These are phyloP conservation scores for Neotoxoptera formosana DNA, from an alignment of 1,140 invertebrate species.

Conservation along the genomic window DNA sequence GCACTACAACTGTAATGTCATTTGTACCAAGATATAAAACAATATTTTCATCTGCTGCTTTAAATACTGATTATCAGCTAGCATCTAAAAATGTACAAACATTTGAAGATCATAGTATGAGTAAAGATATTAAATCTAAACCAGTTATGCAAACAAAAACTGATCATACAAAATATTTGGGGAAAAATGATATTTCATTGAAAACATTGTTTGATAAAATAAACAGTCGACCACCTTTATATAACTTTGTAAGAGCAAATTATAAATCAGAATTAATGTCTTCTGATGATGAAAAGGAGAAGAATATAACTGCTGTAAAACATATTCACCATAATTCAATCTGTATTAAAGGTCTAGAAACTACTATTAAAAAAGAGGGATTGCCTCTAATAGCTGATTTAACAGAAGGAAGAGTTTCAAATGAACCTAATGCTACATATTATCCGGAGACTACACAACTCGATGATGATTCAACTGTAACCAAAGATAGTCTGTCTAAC, in stretches of 20 bases:
- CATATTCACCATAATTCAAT: slow-evolving; percentile 8
- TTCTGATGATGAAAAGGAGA: not conserved
- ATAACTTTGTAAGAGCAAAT: not conserved
- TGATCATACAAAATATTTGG: not conserved
- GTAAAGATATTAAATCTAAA: not conserved
- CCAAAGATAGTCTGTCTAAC: not conserved
- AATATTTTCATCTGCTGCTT: not conserved
- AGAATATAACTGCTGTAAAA: not conserved
- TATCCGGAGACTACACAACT: not conserved
- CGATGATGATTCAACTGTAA: not conserved
- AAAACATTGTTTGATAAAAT: not conserved
- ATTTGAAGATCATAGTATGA: not conserved
- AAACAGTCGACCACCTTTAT: not conserved
- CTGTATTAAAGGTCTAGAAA: not conserved
- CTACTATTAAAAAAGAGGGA: not conserved
- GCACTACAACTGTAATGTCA: not conserved
- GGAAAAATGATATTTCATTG: not conserved
- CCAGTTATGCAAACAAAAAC: not conserved
- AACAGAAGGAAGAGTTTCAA: not conserved
- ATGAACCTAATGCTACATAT: not conserved
- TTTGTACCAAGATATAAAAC: not conserved
- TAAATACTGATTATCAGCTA: not conserved
- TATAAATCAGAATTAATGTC: not conserved
- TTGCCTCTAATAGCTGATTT: not conserved
- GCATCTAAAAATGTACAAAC: not conserved